A percentile compares a stretch with the other conserved stretches of the same genome.
phyloP scores from a whole-genome alignment of 2,113 vertebrate genomes.

The Meles meles region DNA sequence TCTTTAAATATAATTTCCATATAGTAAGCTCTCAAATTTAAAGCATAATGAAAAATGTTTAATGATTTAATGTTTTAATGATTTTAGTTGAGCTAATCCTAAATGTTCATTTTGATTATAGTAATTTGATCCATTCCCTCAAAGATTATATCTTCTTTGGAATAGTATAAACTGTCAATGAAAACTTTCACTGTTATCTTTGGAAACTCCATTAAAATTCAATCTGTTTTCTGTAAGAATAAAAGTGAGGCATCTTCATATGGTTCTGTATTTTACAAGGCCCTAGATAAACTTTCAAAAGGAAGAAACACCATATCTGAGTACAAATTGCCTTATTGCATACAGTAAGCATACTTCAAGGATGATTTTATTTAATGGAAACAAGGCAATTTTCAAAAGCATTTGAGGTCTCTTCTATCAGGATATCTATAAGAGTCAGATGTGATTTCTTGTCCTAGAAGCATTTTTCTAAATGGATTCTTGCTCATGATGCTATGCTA shows the following conservation, averaged over 20 bases:
- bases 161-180: neutral
- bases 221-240: constrained; percentile 23
- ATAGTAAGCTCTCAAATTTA: neutral
- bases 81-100: neutral
- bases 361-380: neutral
- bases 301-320: neutral
- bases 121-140: neutral
- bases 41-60: neutral
- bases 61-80: too few species aligned
- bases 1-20: constrained; percentile 24
- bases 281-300: neutral
- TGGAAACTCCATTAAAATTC: constrained; percentile 15
- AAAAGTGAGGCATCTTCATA: constrained; percentile 21
- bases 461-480: neutral
- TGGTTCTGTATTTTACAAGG: neutral
- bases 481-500: neutral
- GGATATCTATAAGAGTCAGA: constrained; percentile 18
- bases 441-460: neutral
- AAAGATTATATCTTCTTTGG: constrained; percentile 9
- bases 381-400: constrained; percentile 20
- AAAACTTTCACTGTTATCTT: neutral
- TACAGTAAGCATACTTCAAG: constrained; percentile 38
- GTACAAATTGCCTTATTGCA: neutral
- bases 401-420: constrained; percentile 53
- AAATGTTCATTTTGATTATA: constrained; percentile 14